Base-by-base conservation (phyloP, 2,113 vertebrate genomes). In the Riparia riparia region DNA sequence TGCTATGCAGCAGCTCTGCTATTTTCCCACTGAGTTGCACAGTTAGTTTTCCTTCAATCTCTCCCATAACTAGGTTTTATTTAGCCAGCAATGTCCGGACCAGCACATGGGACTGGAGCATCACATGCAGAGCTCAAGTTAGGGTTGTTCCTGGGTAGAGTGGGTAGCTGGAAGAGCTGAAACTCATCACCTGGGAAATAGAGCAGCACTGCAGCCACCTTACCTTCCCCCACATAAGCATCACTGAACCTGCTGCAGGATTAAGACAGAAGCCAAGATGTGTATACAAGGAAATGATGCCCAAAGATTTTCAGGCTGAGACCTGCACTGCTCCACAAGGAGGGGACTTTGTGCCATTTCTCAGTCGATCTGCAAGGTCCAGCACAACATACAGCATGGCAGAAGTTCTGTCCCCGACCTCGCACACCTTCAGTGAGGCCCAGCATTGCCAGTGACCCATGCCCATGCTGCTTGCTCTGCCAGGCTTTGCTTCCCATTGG, bases 401-500 rank as follows among this genome's bases (percentile, higher is more conserved):
- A 69, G n/a, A 49, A 74, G 9, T 42, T 39, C 39, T 6, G 24
- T 51, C 56, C 31, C 25, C 1, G 1, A 3, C 19, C 26, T 68
- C 11, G 2, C 17, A 65, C 41, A 32, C 20, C 29, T 50, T 39
- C 32, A 28, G 1, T 7, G 26, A 25, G 32, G 60, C 42, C 49
- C 42, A 45, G 56, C 51, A 49, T 14, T 32, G 24, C 31, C 17
- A 8, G 25, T 24, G 32, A 64, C 50, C 18, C 42, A 24, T 3
- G 25, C 32, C 58, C 1, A 1, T 0, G 0, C 32, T 56, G 19
- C 47, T 70, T 4, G 6, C 14, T 71, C 65, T 50, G 32, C 34
- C 0, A 1, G 10, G 22, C 13, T 90, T 63, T 73, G 37, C 51
- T 86, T 53, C 47, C 51, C n/a, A 18, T 1, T 18, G 47, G 47